Base-by-base conservation (phyloP, 2,113 vertebrate genomes). In the Hypocryptadius cinnamomeus region DNA sequence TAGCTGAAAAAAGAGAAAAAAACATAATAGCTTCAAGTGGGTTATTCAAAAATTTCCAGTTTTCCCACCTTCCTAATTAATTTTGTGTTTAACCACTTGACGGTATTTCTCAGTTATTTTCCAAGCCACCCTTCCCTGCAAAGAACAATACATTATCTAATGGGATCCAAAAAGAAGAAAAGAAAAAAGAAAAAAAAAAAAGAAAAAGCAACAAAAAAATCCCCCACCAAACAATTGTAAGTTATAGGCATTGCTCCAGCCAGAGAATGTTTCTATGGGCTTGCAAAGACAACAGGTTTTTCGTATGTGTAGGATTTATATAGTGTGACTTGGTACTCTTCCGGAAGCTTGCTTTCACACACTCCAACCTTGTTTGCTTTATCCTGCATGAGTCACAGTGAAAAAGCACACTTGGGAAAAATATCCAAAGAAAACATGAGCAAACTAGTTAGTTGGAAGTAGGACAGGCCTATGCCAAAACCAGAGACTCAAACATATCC, bases 311-410 rank as follows among this genome's bases (percentile, higher is more conserved):
- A 92, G 71, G 86, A 94, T 96, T 93, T 88, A 57, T 45, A 92
- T 31, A 88, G 89, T 88, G 81, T 87, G 78, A 77, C 45, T 89
- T 54, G 50, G 88, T 84, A 87, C 57, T 80, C 76, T 87, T 95
- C 83, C 8, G 61, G 79, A 96, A 96, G 69, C 50, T 87, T 97
- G 71, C 45, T 93, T 96, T 96, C 81, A 85, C 66, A 84, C 72
- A 48, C 85, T 88, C 85, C 69, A 71, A 94, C 92, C 71, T 89
- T 82, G 59, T 37, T 60, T 91, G 86, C 82, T 87, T 96, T 92
- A 76, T 69, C 47, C 24, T 69, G 56, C 24, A 57, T 86, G 76
- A 96, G 60, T 85, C 92, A 81, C 35, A 74, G 77, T 51, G 48
- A 88, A 79, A 90, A 79, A 73, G 91, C 85, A 77, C 87, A 94